Conservation (phyloP, 2,888 invertebrate species). For the Pandemis corylana region DNA sequence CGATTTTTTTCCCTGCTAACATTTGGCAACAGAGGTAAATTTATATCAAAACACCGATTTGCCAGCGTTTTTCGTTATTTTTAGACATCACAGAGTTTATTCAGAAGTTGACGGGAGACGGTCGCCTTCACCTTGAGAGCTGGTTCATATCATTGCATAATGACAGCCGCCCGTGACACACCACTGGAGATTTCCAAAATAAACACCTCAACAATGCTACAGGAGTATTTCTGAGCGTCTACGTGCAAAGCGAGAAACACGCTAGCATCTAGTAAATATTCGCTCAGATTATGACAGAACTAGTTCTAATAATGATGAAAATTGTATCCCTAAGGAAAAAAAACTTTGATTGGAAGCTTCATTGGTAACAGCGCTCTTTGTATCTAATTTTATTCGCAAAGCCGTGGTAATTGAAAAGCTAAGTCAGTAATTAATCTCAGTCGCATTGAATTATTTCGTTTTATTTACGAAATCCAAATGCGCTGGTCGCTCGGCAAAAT, state of each 20-base stretch:
- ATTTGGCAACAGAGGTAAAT: constrained; percentile 42
- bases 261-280: background rate
- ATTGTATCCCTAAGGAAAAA: background rate
- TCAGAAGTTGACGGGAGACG: constrained; percentile 68
- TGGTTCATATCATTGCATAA: constrained; percentile 75
- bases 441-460: constrained; percentile 46
- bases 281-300: background rate
- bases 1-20: constrained; percentile 33
- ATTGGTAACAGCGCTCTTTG: constrained; percentile 7
- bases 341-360: background rate
- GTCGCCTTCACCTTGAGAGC: constrained; percentile 81
- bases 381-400: constrained; percentile 28
- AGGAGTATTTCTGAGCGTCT: constrained; percentile 40
- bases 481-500: constrained; percentile 51
- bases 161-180: constrained; percentile 77
- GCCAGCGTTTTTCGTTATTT: constrained; percentile 51
- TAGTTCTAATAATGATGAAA: background rate
- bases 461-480: constrained; percentile 55
- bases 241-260: background rate
- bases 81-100: constrained; percentile 60
- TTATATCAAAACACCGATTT: constrained; percentile 41
- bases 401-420: constrained; percentile 19
- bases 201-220: constrained; percentile 74
- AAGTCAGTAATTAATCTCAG: constrained; percentile 38
- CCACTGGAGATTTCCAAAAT: constrained; percentile 68